Percentiles rank a stretch among this genome's conserved stretches.
These are phyloP conservation scores for Martes martes DNA, from an alignment of 2,113 vertebrate genomes.

Conservation along the genomic window DNA sequence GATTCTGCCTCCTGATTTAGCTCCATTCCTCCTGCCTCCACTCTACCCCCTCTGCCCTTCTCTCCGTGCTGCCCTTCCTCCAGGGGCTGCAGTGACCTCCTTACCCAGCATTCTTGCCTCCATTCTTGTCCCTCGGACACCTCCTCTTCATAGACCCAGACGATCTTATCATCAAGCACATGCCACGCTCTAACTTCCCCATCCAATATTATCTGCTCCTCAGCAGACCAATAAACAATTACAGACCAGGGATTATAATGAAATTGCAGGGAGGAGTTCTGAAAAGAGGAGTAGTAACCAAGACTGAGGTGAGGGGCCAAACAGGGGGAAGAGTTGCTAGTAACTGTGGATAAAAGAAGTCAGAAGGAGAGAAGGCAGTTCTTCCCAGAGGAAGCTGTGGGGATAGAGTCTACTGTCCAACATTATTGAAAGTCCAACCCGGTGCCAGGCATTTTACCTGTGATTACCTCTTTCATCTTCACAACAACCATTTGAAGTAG, in stretches of 20 bases:
- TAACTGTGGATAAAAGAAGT: neutral
- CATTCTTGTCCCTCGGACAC: neutral
- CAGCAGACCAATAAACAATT: neutral
- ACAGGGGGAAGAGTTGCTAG: neutral
- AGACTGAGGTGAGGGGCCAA: neutral
- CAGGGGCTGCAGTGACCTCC: neutral
- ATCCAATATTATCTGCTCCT: neutral
- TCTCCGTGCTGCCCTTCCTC: neutral
- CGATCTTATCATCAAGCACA: neutral
- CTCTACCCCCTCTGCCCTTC: neutral
- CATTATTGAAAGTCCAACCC: neutral
- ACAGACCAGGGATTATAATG: neutral
- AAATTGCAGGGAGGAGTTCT: neutral
- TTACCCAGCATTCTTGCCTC: neutral
- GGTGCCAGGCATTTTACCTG: neutral
- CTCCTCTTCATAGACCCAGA: neutral
- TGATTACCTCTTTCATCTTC: neutral
- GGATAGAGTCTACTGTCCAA: neutral
- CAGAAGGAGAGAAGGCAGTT: neutral
- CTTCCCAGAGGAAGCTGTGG: neutral
- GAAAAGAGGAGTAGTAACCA: neutral
- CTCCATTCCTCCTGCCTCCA: neutral
- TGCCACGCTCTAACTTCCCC: neutral
- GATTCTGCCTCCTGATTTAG: neutral
- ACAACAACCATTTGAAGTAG: neutral